Conservation (phyloP, 37 sponge, comb jelly and placozoan genomes). For the Lycopodina hypogea region DNA sequence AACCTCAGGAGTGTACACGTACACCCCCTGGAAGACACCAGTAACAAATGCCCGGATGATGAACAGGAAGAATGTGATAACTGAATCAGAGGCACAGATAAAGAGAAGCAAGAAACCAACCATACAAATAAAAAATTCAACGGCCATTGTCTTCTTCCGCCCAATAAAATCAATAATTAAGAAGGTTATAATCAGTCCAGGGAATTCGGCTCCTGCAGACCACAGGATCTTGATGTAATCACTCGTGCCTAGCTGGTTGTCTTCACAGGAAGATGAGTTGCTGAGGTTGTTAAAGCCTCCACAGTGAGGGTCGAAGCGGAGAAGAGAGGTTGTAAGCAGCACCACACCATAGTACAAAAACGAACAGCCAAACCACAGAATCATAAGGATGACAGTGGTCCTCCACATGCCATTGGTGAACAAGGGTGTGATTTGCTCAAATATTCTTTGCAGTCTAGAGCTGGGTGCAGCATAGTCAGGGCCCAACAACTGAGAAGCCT, state of each 20-base stretch:
- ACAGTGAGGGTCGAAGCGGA: slow-evolving; percentile 67
- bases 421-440: neutral
- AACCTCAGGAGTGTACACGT: slow-evolving; percentile 84
- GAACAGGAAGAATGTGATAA: slow-evolving; percentile 66
- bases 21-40: slow-evolving; percentile 79
- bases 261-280: neutral
- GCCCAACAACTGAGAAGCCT: neutral
- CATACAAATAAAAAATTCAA: slow-evolving; percentile 47
- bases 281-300: slow-evolving; percentile 6
- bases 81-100: slow-evolving; percentile 52
- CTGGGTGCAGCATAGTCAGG: neutral
- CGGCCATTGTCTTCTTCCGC: slow-evolving; percentile 73
- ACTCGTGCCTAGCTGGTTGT: slow-evolving; percentile 4
- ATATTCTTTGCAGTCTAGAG: neutral
- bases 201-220: slow-evolving; percentile 76
- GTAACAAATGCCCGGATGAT: slow-evolving; percentile 54
- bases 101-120: slow-evolving; percentile 64
- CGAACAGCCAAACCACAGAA: slow-evolving; percentile 52
- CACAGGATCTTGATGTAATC: slow-evolving; percentile 71
- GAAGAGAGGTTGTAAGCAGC: slow-evolving; percentile 63
- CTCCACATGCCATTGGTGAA: slow-evolving; percentile 63
- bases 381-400: slow-evolving; percentile 43
- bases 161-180: slow-evolving; percentile 70
- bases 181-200: slow-evolving; percentile 67
- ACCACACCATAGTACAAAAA: slow-evolving; percentile 69